Evolutionary conservation across 2,888 invertebrate species (phyloP).

Genomic region (Athalia rosae): DNA sequence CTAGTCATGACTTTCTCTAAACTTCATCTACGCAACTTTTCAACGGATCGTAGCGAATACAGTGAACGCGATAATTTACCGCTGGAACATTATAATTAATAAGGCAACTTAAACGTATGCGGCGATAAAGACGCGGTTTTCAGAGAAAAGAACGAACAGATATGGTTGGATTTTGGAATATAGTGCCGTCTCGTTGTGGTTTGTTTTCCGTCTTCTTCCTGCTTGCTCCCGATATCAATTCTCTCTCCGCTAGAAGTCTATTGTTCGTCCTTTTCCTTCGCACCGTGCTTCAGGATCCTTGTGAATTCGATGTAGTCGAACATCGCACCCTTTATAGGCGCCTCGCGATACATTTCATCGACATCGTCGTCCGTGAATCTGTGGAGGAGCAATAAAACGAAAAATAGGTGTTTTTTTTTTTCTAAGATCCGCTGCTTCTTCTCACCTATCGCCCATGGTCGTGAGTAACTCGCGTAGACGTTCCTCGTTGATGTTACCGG

Average conservation of each 20-base stretch:
- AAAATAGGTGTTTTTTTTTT: conserved; percentile 3
- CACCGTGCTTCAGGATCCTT: conserved; percentile 98
- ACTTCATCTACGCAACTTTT: conserved; percentile 1
- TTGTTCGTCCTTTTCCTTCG: conserved; percentile 98
- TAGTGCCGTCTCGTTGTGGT: not conserved
- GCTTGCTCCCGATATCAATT: conserved; percentile 96
- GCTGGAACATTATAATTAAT: conserved; percentile 10
- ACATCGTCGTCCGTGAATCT: conserved; percentile 96
- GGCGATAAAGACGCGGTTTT: not conserved
- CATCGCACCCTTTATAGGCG: conserved; percentile 94
- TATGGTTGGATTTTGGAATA: no score
- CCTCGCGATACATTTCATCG: conserved; percentile 99
- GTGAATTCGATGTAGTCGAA: conserved; percentile 99
- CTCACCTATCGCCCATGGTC: conserved; percentile 94
- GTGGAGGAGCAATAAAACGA: conserved; percentile 21
- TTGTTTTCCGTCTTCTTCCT: conserved; percentile 91
- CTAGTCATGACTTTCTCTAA: not conserved
- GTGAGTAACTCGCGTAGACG: conserved; percentile 95
- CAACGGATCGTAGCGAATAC: not conserved
- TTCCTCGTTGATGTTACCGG: conserved; percentile 94
- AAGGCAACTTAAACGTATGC: conserved; percentile 28
- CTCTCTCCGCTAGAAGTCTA: conserved; percentile 68
- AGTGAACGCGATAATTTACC: not conserved
- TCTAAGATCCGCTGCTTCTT: not conserved
- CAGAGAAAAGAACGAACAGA: no score